These are phyloP conservation scores for Lepidochitona cinerea DNA, from an alignment of 2,888 invertebrate genomes.

Conservation along the genomic window DNA sequence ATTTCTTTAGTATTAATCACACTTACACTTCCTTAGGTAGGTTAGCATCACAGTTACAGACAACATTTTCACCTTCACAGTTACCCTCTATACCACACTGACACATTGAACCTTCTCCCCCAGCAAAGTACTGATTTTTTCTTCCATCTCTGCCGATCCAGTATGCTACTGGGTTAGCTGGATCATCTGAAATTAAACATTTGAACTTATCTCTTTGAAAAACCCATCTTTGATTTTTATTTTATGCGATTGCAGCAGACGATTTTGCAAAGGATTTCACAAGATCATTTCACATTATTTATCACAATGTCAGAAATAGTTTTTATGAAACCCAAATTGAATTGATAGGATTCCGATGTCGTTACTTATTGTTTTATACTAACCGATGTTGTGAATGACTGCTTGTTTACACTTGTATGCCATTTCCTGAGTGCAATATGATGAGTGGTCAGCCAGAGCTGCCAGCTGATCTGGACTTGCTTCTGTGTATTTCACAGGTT, in stretches of 20 bases:
- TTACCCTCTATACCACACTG: conserved; percentile 11
- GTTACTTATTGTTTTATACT: too few species aligned
- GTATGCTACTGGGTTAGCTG: neutral
- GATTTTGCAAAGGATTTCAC: too few species aligned
- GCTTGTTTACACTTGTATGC: conserved; percentile 13
- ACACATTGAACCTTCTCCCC: neutral
- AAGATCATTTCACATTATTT: too few species aligned
- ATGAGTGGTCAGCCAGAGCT: conserved; percentile 12
- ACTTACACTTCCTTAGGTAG: conserved; percentile 1
- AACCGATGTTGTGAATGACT: neutral
- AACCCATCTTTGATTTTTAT: too few species aligned
- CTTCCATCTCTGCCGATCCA: neutral
- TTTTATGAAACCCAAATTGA: too few species aligned
- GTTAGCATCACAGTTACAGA: conserved; percentile 26
- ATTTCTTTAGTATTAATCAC: too few species aligned
- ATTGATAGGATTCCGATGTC: too few species aligned
- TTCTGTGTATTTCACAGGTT: neutral
- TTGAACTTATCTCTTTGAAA: too few species aligned
- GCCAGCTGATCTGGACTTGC: conserved; percentile 18
- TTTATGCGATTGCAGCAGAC: too few species aligned
- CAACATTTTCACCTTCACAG: conserved; percentile 20
- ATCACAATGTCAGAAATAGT: too few species aligned
- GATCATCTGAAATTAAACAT: neutral
- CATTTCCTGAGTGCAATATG: conserved; percentile 21
- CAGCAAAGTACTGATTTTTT: conserved; percentile 1